Evolutionary conservation across 2,113 vertebrate genomes (phyloP), one percentile per base, ranked within the genome.

Genomic region (Heliornis fulica): DNA sequence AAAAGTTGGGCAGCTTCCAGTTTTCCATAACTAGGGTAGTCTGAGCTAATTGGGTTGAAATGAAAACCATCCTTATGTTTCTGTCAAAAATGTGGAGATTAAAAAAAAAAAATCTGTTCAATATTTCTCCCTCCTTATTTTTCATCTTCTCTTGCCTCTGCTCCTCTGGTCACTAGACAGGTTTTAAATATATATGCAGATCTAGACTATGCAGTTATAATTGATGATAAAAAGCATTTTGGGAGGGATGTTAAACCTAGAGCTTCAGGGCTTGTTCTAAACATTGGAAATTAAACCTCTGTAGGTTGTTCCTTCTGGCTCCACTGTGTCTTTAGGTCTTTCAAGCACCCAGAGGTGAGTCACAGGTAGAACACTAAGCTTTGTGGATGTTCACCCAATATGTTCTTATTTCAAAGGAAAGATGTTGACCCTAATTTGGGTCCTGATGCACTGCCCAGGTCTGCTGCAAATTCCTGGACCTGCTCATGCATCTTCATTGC

Each of bases 11-110:
- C 68, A 65, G 5, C 16, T 92, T 92, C 69, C 91, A 87, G 65
- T 66, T 92, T 91, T 91, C 69, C 11, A 8, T 71, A 83, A 38
- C 18, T 31, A n/a, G 43, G 8, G 21, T 79, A 92, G 53, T 29
- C 48, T 84, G 72, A 87, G 31, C 13, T 95, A 78, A 80, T n/a
- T 86, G 36, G 22, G 64, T 83, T 90, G 64, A 95, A 95, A 94
- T 84, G 19, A 92, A 86, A 96, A 83, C 36, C 48, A 81, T 84
- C 40, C 38, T 90, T 46, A 87, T 56, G 19, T 56, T 83, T 87
- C 83, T 83, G 61, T 74, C 51, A 92, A 71, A 90, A 93, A 75
- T 26, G 4, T 8, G 78, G 57, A 92, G 31, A 77, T 48, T 26
- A 79, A 74, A 34, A 26, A 41, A 87, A 71, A 83, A 18, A 41